Base-by-base conservation (phyloP, 2,797 vertebrate genomes). In the Anolis apletophallus region DNA sequence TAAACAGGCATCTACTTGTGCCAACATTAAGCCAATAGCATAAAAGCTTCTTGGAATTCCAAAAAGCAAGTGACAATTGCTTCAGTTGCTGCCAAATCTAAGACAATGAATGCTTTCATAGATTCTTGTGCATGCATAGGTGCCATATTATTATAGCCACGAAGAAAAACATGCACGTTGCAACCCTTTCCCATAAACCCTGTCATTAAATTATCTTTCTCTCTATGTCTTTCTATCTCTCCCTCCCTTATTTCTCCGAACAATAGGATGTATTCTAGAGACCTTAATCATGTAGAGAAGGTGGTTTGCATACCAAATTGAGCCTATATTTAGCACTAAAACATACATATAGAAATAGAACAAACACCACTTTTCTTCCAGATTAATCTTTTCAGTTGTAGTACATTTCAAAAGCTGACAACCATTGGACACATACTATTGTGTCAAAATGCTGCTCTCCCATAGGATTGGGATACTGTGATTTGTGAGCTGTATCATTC, bases 1-100 rank as follows among this genome's bases (percentile, higher is more conserved):
- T 83, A 77, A 83, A 85, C 11, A 71, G 16, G 54, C 14, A 74
- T n/a, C 75, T 57, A 87, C 67, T 75, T 84, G 26, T 14, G 52
- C 14, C 50, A 89, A 2, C 16, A 54, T 2, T 7, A 71, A 90
- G 21, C 21, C 69, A 91, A 83, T 73, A 57, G 10, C 50, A 57
- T 14, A 2, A 69, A 64, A 34, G 2, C 1, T 75, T 16, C 0
- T 0, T 0, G 12, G 55, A 29, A 67, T 55, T 76, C 77, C 36
- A 36, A n/a, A 29, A 1, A 85, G n/a, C 11, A 76, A 46, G 21
- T 59, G n/a, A 34, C 29, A 57, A 71, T n/a, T n/a, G 16, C 12
- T 40, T 71, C 10, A 1, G 32, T 72, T 81, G 61, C 32, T 40
- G 59, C 67, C 55, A 46, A 81, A 34, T 23, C 34, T n/a, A 57